A percentile compares a stretch with the other conserved stretches of the same genome.
Evolutionary conservation across 2,113 vertebrate species (phyloP).

Genomic region (Solenodon paradoxus): DNA sequence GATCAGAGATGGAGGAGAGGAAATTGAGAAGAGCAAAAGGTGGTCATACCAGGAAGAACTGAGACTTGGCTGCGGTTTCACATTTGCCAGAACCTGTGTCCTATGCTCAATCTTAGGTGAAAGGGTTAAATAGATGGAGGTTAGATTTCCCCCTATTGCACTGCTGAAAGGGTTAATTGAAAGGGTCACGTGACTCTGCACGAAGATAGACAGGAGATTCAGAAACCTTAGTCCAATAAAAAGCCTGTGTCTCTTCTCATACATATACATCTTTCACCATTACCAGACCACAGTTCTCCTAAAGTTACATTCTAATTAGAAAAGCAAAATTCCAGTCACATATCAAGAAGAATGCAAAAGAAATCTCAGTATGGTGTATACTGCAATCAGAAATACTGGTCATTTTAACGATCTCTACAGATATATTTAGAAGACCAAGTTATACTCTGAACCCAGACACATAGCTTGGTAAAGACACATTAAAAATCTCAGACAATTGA

Average conservation of each 20-base stretch:
- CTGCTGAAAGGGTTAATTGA: background rate
- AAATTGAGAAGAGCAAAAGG: background rate
- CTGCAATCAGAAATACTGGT: background rate
- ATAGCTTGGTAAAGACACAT: background rate
- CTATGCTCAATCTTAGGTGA: background rate
- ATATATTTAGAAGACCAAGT: background rate
- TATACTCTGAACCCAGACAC: background rate
- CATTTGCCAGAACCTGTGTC: background rate
- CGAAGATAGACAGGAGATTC: background rate
- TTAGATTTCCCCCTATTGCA: background rate
- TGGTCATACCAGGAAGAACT: background rate
- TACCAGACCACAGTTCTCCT: background rate
- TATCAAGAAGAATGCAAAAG: background rate
- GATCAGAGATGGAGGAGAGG: background rate
- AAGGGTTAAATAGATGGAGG: background rate
- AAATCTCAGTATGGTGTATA: background rate
- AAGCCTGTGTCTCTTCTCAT: background rate
- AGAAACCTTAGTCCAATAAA: background rate
- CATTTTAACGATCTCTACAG: background rate
- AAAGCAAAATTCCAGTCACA: background rate
- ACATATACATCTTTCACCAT: background rate
- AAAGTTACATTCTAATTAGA: background rate
- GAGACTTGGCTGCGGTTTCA: background rate
- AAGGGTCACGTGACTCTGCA: background rate
- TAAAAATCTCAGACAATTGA: background rate